Evolutionary conservation across 2,113 vertebrate species (phyloP).

Genomic region (Crotalus viridis): DNA sequence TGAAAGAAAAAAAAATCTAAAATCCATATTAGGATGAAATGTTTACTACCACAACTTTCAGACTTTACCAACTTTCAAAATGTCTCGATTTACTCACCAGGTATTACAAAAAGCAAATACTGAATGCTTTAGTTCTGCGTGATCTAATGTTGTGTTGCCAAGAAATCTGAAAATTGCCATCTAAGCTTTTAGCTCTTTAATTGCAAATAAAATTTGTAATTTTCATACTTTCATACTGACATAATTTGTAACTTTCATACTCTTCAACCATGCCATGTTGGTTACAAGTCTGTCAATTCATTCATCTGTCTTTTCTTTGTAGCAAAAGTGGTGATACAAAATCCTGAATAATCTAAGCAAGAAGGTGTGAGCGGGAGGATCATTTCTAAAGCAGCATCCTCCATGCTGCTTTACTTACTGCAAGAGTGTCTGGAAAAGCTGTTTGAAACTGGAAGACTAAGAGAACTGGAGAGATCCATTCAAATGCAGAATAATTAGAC

Average conservation of each 20-base stretch:
- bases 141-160: background rate
- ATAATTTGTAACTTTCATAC: background rate
- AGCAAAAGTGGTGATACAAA: background rate
- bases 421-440: background rate
- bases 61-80: background rate
- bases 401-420: slow-evolving; percentile 11
- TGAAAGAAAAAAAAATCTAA: background rate
- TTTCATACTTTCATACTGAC: background rate
- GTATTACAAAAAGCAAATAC: background rate
- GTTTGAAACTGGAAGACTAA: background rate
- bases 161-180: background rate
- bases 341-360: background rate
- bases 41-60: background rate
- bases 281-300: background rate
- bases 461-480: background rate
- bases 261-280: background rate
- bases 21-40: background rate
- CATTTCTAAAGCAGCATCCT: background rate
- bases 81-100: background rate
- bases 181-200: background rate
- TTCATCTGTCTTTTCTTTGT: background rate
- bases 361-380: background rate
- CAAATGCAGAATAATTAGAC: slow-evolving; percentile 12
- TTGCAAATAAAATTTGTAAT: background rate
- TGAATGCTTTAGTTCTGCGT: background rate